Evolutionary conservation across 2,113 vertebrate genomes (phyloP).

Genomic region (Natator depressus): DNA sequence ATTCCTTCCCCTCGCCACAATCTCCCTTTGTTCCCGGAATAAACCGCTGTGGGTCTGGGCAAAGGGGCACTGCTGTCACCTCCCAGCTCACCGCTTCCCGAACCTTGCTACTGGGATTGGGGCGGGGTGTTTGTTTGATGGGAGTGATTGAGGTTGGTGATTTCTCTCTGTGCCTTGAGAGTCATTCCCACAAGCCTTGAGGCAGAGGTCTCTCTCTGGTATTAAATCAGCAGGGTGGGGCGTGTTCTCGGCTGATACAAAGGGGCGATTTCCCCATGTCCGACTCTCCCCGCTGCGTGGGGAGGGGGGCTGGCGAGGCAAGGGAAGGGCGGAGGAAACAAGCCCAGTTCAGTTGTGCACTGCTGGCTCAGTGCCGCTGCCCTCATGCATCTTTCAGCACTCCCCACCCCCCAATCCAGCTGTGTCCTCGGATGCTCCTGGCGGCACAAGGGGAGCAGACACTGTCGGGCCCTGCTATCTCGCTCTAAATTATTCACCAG

Average conservation of each 20-base stretch:
- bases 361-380: neutral
- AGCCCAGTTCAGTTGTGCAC: neutral
- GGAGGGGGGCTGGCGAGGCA: neutral
- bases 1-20: neutral
- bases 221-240: neutral
- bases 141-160: neutral
- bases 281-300: neutral
- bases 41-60: neutral
- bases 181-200: neutral
- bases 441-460: neutral
- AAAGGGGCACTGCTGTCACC: no score
- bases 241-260: neutral
- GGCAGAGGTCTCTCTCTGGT: neutral
- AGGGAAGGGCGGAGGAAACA: neutral
- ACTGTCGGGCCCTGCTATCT: neutral
- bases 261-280: neutral
- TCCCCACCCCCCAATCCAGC: neutral
- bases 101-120: neutral
- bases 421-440: neutral
- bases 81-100: neutral
- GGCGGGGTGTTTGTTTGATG: neutral
- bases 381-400: neutral
- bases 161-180: neutral
- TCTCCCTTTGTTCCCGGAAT: neutral
- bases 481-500: neutral